A percentile compares a stretch with the other conserved stretches of the same genome.
These are phyloP conservation scores for Cerastoderma edule DNA, from an alignment of 2,888 invertebrate genomes.

Conservation along the genomic window DNA sequence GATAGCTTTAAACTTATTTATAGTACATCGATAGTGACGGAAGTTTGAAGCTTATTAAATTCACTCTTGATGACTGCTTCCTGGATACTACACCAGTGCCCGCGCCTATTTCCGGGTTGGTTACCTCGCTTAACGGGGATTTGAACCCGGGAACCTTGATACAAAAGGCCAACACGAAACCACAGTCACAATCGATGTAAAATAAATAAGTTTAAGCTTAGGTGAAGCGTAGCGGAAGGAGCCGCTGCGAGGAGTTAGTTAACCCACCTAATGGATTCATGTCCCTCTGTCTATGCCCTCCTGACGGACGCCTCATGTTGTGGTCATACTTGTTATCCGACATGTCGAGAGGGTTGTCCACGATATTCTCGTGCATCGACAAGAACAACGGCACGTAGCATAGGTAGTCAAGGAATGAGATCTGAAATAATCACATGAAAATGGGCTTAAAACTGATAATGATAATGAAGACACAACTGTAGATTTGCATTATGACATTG, in stretches of 20 bases:
- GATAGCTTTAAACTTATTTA: no score
- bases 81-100: no score
- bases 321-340: conserved; percentile 77
- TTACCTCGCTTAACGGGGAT: not conserved
- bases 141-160: no score
- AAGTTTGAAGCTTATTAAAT: no score
- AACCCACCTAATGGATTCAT: conserved; percentile 80
- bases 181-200: no score
- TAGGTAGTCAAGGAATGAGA: conserved; percentile 73
- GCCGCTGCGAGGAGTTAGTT: not conserved
- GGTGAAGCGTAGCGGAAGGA: not conserved
- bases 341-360: conserved; percentile 82
- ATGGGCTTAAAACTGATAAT: no score
- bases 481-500: no score
- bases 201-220: no score
- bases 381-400: conserved; percentile 83
- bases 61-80: no score
- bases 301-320: conserved; percentile 70
- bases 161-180: no score
- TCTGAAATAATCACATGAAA: conserved; percentile 78
- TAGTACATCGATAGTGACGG: no score
- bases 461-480: no score
- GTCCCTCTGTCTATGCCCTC: conserved; percentile 78
- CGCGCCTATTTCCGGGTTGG: not conserved
- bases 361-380: conserved; percentile 83